Percentiles rank a stretch among this genome's conserved stretches.
phyloP scores from a whole-genome alignment of 2,888 invertebrate genomes.

The Marasmarcha lunaedactyla region DNA sequence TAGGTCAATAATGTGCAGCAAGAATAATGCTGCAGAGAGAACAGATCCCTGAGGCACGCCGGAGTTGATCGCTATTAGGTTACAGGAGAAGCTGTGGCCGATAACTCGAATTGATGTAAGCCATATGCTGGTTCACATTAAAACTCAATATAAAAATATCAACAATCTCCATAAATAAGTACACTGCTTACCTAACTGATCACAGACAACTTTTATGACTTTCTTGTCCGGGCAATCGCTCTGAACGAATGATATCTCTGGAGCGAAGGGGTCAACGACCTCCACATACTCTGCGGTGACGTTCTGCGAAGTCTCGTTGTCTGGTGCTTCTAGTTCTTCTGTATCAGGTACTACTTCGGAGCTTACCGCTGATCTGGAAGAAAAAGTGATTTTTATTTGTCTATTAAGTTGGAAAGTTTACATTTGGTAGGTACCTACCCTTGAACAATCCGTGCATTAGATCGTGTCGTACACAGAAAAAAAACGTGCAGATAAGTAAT shows the following conservation, averaged over 20 bases:
- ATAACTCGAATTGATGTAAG: too few species aligned
- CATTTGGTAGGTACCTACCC: background rate
- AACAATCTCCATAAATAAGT: too few species aligned
- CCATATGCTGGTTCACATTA: too few species aligned
- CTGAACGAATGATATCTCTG: constrained; percentile 85
- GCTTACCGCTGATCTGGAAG: constrained; percentile 74
- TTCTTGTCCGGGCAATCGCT: constrained; percentile 80
- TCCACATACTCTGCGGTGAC: constrained; percentile 76
- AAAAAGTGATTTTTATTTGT: constrained; percentile 1
- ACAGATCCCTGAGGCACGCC: too few species aligned
- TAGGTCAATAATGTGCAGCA: too few species aligned
- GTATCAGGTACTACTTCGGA: constrained; percentile 77
- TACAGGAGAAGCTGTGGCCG: too few species aligned
- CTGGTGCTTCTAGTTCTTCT: constrained; percentile 40
- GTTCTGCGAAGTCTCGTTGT: constrained; percentile 66
- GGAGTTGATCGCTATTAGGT: too few species aligned
- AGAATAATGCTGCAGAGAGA: too few species aligned
- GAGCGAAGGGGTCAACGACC: constrained; percentile 83
- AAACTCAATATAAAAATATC: too few species aligned
- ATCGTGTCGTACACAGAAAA: too few species aligned
- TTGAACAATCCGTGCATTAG: background rate
- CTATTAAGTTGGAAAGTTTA: background rate
- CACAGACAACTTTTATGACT: constrained; percentile 84
- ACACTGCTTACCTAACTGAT: constrained; percentile 81
- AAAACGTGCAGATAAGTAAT: too few species aligned